These are phyloP conservation scores for Andrena bucephala DNA, from an alignment of 2,888 invertebrate species.

Conservation along the genomic window DNA sequence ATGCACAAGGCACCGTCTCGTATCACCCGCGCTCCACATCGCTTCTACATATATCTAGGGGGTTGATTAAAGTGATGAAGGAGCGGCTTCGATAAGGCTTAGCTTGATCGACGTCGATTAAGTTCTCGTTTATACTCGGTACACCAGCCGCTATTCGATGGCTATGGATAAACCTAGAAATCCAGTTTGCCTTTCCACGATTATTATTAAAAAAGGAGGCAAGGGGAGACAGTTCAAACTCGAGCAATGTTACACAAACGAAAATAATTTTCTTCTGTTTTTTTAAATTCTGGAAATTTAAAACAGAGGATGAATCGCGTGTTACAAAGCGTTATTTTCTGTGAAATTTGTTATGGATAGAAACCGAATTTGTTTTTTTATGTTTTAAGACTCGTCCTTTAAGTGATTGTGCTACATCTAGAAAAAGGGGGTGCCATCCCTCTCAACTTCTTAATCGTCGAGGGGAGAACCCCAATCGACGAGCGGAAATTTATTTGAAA, in stretches of 20 bases:
- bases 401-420: no score
- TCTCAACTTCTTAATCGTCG: no score
- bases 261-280: not conserved
- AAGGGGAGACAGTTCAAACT: not conserved
- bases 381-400: no score
- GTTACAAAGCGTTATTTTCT: no score
- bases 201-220: not conserved
- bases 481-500: no score
- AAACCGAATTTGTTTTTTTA: no score
- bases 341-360: no score
- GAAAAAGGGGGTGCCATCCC: no score
- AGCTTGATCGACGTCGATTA: conserved; percentile 70
- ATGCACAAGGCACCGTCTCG: conserved; percentile 57
- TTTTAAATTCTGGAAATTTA: not conserved
- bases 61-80: conserved; percentile 82
- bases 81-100: conserved; percentile 81
- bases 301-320: no score
- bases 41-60: conserved; percentile 64
- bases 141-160: conserved; percentile 42
- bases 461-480: no score
- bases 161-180: conserved; percentile 25
- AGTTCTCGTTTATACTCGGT: conserved; percentile 55
- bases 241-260: not conserved
- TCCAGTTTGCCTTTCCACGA: not conserved
- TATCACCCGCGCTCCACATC: conserved; percentile 41